phyloP scores from a whole-genome alignment of 2,888 invertebrate genomes.

The Cerceris ruficornis region DNA sequence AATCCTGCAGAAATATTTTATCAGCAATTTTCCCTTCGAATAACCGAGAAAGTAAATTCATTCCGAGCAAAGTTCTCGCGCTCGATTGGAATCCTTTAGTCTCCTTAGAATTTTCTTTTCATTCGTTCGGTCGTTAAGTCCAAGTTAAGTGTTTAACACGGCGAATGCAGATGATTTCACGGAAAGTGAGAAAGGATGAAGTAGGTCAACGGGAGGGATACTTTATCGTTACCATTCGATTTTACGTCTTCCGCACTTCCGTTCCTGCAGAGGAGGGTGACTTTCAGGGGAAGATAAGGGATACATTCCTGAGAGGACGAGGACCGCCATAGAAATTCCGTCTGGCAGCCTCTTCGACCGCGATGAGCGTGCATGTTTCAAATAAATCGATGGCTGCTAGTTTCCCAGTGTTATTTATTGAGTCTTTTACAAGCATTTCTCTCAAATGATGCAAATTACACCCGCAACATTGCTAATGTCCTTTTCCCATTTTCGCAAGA shows the following conservation, averaged over 20 bases:
- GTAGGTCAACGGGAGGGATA: neutral
- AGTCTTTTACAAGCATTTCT: no score
- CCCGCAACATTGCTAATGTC: no score
- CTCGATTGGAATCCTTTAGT: neutral
- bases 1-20: no score
- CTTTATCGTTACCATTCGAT: slow-evolving; percentile 4
- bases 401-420: no score
- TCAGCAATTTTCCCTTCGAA: no score
- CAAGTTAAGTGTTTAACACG: neutral
- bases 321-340: neutral
- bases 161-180: neutral
- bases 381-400: neutral
- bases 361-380: neutral
- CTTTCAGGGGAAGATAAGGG: neutral
- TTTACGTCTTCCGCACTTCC: neutral
- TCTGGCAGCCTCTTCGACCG: neutral
- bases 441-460: no score
- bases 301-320: neutral
- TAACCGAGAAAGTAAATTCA: no score
- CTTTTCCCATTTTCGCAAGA: no score
- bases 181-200: neutral
- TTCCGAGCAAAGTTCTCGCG: neutral
- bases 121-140: neutral
- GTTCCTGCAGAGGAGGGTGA: neutral
- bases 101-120: neutral